These are phyloP conservation scores for Hyperoodon ampullatus DNA, from an alignment of 2,113 vertebrate species.

Conservation along the genomic window DNA sequence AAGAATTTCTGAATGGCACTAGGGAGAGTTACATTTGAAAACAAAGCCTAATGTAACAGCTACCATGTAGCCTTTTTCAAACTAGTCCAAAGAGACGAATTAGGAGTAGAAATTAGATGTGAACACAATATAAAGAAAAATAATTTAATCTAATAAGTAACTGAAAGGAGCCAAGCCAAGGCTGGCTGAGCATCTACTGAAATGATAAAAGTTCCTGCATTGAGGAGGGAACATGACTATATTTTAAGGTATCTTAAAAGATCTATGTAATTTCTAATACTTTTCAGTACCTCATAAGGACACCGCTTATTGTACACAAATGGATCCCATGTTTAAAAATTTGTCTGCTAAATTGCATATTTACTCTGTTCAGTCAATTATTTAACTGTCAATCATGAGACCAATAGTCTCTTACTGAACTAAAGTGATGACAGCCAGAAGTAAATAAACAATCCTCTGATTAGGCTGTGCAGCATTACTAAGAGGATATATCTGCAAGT, in stretches of 20 bases:
- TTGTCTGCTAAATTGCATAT: neutral
- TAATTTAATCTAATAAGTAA: neutral
- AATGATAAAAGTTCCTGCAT: neutral
- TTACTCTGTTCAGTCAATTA: conserved; percentile 36
- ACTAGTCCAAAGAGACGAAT: neutral
- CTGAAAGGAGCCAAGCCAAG: neutral
- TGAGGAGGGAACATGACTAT: neutral
- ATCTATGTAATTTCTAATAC: neutral
- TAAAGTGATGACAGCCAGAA: neutral
- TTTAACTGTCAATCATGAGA: neutral
- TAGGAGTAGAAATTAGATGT: neutral
- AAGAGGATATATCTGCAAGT: neutral
- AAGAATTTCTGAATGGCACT: neutral
- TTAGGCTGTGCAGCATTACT: neutral
- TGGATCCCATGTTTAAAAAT: neutral
- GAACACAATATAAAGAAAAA: conserved; percentile 9
- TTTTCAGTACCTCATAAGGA: neutral
- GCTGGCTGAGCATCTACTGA: neutral
- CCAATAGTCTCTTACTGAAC: neutral
- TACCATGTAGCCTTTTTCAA: neutral
- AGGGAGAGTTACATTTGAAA: neutral
- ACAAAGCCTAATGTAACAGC: neutral
- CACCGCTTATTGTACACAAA: neutral
- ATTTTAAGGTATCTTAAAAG: neutral
- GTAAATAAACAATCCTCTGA: neutral